Evolutionary conservation across 2,888 invertebrate species (phyloP).

Genomic region (Corbicula japonica): DNA sequence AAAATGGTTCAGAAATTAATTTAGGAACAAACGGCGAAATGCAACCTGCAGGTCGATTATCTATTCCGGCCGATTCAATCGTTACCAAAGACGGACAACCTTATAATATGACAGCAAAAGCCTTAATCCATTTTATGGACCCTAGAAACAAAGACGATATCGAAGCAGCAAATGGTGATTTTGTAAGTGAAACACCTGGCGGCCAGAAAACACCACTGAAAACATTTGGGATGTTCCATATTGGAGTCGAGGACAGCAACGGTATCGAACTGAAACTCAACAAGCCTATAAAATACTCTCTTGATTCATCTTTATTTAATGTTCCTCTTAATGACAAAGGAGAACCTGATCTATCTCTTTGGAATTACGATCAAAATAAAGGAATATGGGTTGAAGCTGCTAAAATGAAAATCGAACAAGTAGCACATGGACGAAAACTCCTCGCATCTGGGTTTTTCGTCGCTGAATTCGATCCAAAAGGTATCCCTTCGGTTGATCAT

Average conservation of each 20-base stretch:
- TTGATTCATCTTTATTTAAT: constrained; percentile 49
- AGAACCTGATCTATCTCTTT: constrained; percentile 43
- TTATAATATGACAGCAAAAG: constrained; percentile 35
- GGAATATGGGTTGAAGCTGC: constrained; percentile 54
- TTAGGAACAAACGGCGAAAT: constrained; percentile 22
- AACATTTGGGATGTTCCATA: constrained; percentile 56
- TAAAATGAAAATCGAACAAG: constrained; percentile 39
- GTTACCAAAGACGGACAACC: constrained; percentile 40
- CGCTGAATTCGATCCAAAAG: no score
- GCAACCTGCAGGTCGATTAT: constrained; percentile 24
- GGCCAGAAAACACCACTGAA: constrained; percentile 39
- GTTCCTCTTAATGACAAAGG: constrained; percentile 37
- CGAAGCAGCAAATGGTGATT: constrained; percentile 53
- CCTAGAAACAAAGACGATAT: constrained; percentile 40
- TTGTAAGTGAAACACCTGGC: constrained; percentile 31
- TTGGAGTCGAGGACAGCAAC: constrained; percentile 23
- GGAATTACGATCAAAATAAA: constrained; percentile 54
- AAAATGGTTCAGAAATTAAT: constrained; percentile 24
- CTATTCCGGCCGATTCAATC: constrained; percentile 37
- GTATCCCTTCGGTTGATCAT: no score
- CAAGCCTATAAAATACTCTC: constrained; percentile 35
- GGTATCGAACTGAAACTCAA: constrained; percentile 35
- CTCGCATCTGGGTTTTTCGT: no score
- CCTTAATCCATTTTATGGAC: constrained; percentile 51
- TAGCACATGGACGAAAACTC: no score